Evolutionary conservation across 2,888 invertebrate genomes (phyloP), one percentile per base, ranked within the genome.

Genomic region (Drosophila nr. perissopoda): DNA sequence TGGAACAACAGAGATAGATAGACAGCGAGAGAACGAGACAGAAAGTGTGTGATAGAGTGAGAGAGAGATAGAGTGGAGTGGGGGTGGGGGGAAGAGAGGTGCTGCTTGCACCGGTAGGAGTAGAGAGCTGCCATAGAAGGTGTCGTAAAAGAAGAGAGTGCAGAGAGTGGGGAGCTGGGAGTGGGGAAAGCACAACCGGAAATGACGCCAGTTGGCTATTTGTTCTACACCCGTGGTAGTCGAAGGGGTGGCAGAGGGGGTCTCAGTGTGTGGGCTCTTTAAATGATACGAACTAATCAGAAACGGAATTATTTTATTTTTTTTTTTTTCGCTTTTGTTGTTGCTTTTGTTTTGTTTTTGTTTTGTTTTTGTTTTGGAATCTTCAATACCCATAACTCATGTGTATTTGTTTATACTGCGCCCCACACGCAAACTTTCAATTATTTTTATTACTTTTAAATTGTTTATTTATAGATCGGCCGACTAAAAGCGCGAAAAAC

Each of bases 151-250:
- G 54, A 62, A 67, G 21, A 6, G 33, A 33, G 21, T 46, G 46
- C 13, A 13, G 16, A n/a, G 38, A 3, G 31, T 4, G 29, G 29
- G 38, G 0, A n/a, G n/a, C n/a, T n/a, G 27, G 16, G 5, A 49
- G 31, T 16, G 21, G 62, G 49, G 38, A 18, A 18, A 48, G 27
- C 21, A 29, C 29, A 61, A 75, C 67, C 78, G 78, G 78, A 78
- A 79, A 78, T 79, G 78, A 75, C 78, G 78, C 61, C 79, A 79
- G 51, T 60, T 59, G 53, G 63, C 33, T 48, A 51, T 68, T 63
- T 67, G 60, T 33, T 46, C 16, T 25, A 16, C 25, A 27, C 25
- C 8, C 25, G 53, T 11, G n/a, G 18, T n/a, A 34, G 16, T 53
- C 21, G 2, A 53, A 16, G 16, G 27, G n/a, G 4, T 4, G 11